A percentile compares a stretch with the other conserved stretches of the same genome.
Conservation (phyloP, 2,113 vertebrate species). For the Lipophrys pholis region DNA sequence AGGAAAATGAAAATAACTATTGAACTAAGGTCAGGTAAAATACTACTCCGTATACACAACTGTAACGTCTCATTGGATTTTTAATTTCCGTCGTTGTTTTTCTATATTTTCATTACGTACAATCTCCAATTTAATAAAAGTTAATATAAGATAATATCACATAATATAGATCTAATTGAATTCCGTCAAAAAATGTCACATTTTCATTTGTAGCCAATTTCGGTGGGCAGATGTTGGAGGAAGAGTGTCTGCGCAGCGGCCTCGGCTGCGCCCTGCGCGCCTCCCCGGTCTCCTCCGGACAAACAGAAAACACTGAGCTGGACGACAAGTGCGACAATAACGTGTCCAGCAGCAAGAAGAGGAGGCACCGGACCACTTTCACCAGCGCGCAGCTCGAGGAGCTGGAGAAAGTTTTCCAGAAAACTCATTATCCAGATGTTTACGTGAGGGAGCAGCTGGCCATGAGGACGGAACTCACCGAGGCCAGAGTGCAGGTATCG, state of each 20-base stretch:
- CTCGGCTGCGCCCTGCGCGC: constrained; percentile 87
- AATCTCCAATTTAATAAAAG: not conserved
- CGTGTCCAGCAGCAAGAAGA: constrained; percentile 98
- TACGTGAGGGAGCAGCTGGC: constrained; percentile 99
- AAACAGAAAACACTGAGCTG: constrained; percentile 87
- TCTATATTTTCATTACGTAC: too few species aligned
- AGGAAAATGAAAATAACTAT: too few species aligned
- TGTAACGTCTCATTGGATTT: too few species aligned
- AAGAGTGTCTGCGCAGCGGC: constrained; percentile 87
- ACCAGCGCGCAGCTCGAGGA: constrained; percentile 97
- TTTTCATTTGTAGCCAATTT: constrained; percentile 82
- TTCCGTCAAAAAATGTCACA: too few species aligned
- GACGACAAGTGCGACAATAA: constrained; percentile 98
- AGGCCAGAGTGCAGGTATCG: constrained; percentile 96
- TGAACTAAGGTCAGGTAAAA: too few species aligned
- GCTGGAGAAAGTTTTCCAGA: constrained; percentile 99
- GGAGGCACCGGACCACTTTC: constrained; percentile 96
- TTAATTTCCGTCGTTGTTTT: too few species aligned
- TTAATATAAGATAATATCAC: constrained; percentile 3
- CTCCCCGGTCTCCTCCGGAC: constrained; percentile 86
- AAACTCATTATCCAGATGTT: constrained; percentile 98
- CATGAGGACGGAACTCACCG: constrained; percentile 96
- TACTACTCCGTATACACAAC: too few species aligned
- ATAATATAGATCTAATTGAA: not conserved
- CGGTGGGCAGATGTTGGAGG: constrained; percentile 89